Evolutionary conservation across 2,113 vertebrate species (phyloP), one percentile per base, ranked within the genome.

Genomic region (Polypterus senegalus): DNA sequence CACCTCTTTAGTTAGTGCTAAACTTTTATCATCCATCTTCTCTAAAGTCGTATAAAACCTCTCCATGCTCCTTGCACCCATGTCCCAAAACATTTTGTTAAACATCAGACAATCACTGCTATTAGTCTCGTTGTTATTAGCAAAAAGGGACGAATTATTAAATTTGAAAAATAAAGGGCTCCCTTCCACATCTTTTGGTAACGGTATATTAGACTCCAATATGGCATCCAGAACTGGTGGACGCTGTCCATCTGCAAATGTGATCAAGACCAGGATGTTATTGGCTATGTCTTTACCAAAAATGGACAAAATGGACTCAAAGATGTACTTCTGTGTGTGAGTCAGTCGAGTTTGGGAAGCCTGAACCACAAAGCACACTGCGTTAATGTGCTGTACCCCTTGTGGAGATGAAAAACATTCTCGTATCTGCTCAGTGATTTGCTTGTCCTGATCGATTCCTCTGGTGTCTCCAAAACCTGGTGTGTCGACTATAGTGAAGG

Each of bases 1-100:
- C 27, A 73, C 69, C 7, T 69, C 61, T 48, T 63, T 67, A 6
- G 71, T 73, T 53, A 69, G 1, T 3, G 46, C 10, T 8, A 73
- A 57, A 49, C 64, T 65, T 63, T 64, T 71, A 4, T 65, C 58
- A 47, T 73, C 62, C 45, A 43, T 63, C n/a, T 7, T 6, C 6
- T 56, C 63, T 9, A 72, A 46, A 3, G 49, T 61, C 49, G 48
- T 60, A 58, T 63, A 62, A 58, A 1, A 51, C 49, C 27, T 55
- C 27, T 55, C 54, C 54, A 27, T 27, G 27, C 27, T 27, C 10
- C 27, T 10, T 55, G 54, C 27, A n/a, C 54, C 54, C 54, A 55
- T 55, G 10, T 4, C 27, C 54, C 54, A 55, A 27, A 55, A 55
- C 54, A 55, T 55, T 55, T 55, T 27, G 27, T 55, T 27, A 55